These are phyloP conservation scores for Oryzias melastigma DNA, from an alignment of 2,113 vertebrate species.

Conservation along the genomic window DNA sequence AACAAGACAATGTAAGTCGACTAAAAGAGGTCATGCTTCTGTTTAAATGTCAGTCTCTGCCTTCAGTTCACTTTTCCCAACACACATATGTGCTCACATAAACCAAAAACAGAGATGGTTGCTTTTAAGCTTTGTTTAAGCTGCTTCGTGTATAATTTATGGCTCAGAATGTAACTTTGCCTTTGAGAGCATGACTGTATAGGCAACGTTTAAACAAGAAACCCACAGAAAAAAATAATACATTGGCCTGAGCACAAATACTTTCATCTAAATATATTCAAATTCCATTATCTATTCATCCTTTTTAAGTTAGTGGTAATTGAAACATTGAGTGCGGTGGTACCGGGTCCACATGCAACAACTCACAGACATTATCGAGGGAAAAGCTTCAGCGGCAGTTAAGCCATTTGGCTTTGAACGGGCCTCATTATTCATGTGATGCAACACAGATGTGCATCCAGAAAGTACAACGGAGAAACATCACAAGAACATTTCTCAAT, in stretches of 20 bases:
- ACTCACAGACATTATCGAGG: neutral
- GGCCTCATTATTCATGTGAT: neutral
- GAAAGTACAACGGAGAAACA: neutral
- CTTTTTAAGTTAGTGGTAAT: neutral
- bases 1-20: neutral
- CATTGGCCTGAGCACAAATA: too few species aligned
- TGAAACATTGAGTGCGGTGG: neutral
- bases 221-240: neutral
- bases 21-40: constrained; percentile 26
- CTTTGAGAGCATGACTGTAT: constrained; percentile 8
- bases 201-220: neutral
- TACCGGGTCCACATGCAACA: neutral
- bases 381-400: neutral
- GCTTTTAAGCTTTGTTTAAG: constrained; percentile 55
- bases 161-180: constrained; percentile 23
- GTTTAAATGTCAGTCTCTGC: constrained; percentile 9
- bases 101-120: neutral
- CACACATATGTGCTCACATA: constrained; percentile 6
- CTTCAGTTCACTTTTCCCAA: neutral
- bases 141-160: constrained; percentile 61
- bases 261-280: too few species aligned
- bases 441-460: constrained; percentile 4
- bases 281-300: too few species aligned
- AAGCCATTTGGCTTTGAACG: neutral
- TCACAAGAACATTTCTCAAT: neutral